Percentiles rank a stretch among this genome's conserved stretches.
These are phyloP conservation scores for Watsonalla cultraria DNA, from an alignment of 2,888 invertebrate genomes.

Conservation along the genomic window DNA sequence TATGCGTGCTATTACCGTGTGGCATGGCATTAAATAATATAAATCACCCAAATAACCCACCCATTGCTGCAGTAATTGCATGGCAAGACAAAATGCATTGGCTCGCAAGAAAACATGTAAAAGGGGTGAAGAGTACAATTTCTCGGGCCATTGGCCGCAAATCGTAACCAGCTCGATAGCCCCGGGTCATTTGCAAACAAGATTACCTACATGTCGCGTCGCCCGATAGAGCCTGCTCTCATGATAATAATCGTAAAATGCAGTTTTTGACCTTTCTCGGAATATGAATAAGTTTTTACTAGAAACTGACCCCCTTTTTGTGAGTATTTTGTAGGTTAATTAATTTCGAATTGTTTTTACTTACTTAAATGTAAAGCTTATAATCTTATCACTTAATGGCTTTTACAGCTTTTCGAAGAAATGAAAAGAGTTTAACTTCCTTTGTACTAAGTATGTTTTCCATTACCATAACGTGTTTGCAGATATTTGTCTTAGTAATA, in stretches of 20 bases:
- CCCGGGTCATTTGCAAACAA: constrained; percentile 49
- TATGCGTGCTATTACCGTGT: no score
- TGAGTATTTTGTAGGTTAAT: background rate
- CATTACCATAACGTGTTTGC: background rate
- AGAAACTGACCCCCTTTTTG: constrained; percentile 15
- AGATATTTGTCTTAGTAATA: constrained; percentile 1
- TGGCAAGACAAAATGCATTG: constrained; percentile 19
- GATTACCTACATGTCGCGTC: constrained; percentile 34
- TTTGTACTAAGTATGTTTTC: no score
- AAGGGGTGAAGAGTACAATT: constrained; percentile 33
- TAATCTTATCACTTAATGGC: background rate
- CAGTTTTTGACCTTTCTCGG: constrained; percentile 25
- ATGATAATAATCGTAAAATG: constrained; percentile 29
- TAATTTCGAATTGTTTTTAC: background rate
- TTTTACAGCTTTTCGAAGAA: background rate
- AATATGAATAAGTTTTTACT: constrained; percentile 8
- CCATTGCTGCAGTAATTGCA: no score
- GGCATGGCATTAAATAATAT: no score
- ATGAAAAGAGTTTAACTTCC: no score
- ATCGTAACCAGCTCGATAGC: constrained; percentile 50
- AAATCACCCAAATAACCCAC: no score
- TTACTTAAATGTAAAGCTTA: background rate
- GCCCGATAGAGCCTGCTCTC: constrained; percentile 31
- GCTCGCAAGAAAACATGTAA: constrained; percentile 22
- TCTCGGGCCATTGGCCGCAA: constrained; percentile 59